Base-by-base conservation (phyloP, 2,888 invertebrate species). In the Nomada hirtipes region DNA sequence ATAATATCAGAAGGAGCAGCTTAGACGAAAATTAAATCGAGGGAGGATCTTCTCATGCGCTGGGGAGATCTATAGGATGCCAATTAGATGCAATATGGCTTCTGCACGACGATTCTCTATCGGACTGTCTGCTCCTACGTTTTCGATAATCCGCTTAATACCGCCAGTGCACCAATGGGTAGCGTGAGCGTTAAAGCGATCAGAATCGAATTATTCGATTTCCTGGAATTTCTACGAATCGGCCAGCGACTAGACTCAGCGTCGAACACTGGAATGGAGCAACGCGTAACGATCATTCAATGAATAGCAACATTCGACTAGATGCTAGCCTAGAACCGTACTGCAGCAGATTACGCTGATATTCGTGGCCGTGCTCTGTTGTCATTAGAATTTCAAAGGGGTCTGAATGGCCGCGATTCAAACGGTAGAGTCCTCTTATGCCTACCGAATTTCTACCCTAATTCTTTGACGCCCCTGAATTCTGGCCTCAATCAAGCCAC, bases 101-200 rank as follows among this genome's bases (percentile, higher is more conserved):
- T 52, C 65, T 36, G 71, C 67, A 29, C 75, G 84, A 83, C 83
- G 79, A 87, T 86, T 88, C 87, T 87, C 83, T 50, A 50, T 69
- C 72, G 67, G 63, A 47, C 81, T 65, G 82, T 76, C 81, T 79
- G 71, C 68, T 80, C 47, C 82, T 87, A 75, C 88, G 86, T 88
- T 88, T 88, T 89, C 89, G 82, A 83, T 89, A 89, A 88, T 87
- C 87, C 86, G 86, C 84, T 88, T 88, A 87, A 88, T 88, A 79
- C 84, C 72, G 63, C 53, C 61, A 67, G 36, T 57, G 72, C 63
- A 26, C 71, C 79, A 72, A 82, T 73, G 65, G 79, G 81, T 67
- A 72, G 71, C 74, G 73, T 71, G 77, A 67, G 74, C 82, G 84
- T 87, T 88, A 88, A 88, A 87, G 78, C 86, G 87, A 83, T 86